Base-by-base conservation (phyloP, 2,888 invertebrate genomes). In the Synanthedon andrenaeformis region DNA sequence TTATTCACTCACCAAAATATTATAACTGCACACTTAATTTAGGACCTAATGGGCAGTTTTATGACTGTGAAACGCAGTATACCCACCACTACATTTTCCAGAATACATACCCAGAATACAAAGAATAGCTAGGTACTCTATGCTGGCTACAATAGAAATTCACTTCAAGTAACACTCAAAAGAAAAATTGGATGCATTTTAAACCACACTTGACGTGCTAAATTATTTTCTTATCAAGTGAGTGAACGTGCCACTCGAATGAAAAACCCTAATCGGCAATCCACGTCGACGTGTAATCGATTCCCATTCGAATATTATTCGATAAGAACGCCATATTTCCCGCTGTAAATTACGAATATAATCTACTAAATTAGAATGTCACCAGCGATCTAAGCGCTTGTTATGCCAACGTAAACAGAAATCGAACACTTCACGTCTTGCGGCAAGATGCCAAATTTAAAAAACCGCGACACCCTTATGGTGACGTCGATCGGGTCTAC, bases 401-500 rank as follows among this genome's bases (percentile, higher is more conserved):
- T 68, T 62, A 67, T 64, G 63, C 65, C 64, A 72, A 51, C 53
- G 53, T 56, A 70, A 76, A 74, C 72, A 67, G 72, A 74, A 75
- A 74, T 74, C 65, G 63, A 61, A 71, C 78, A 76, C 82, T 82
- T 67, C 70, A 81, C 67, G 76, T 79, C 78, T 74, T 73, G 62
- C 59, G 71, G 70, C 64, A 69, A 76, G 78, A 74, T 79, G 76
- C 70, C 70, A 66, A 72, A 76, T 74, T 78, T 74, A 72, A 68
- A 82, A 73, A 78, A 78, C 73, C 76, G 76, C 74, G 80, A 81
- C 75, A 76, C 75, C 82, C 79, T 70, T 82, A 75, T 80, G 73
- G 70, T 79, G 78, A 77, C 79, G 80, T 82, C 79, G 79, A 72
- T 76, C 80, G 76, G 67, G 67, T 76, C 77, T 80, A 83, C 78